Percentiles rank a stretch among this genome's conserved stretches.
phyloP scores from a whole-genome alignment of 1,140 invertebrate genomes.

The Pristionchus pacificus region DNA sequence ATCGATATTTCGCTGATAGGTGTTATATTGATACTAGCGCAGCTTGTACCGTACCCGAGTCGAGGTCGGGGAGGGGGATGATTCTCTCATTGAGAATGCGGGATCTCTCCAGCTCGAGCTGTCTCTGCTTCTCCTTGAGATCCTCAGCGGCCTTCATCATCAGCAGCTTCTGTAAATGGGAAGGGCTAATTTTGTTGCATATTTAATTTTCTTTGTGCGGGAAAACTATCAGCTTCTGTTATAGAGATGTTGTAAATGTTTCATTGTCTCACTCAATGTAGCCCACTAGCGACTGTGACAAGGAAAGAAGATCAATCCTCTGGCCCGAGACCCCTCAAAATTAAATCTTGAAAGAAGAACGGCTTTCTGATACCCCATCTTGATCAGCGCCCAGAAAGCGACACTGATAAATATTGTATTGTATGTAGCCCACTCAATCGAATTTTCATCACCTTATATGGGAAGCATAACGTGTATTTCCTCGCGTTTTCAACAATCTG shows the following conservation, averaged over 20 bases:
- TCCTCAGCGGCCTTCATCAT: slow-evolving; percentile 99
- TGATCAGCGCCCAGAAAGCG: no score
- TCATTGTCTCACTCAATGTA: no score
- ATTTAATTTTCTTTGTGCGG: not conserved
- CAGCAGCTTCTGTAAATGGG: slow-evolving; percentile 70
- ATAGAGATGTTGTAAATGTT: no score
- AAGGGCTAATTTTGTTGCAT: not conserved
- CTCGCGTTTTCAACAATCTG: not conserved
- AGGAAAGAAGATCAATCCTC: no score
- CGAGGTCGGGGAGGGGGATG: slow-evolving; percentile 40
- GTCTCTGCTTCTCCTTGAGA: slow-evolving; percentile 95
- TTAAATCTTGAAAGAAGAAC: no score
- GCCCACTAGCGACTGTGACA: no score
- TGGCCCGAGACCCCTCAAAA: no score
- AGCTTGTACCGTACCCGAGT: slow-evolving; percentile 4
- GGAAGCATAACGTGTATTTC: not conserved
- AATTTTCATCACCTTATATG: not conserved
- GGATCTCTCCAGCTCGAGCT: slow-evolving; percentile 92
- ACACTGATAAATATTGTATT: no score
- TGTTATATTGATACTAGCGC: no score
- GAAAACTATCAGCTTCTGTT: slow-evolving; percentile 62
- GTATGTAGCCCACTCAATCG: not conserved
- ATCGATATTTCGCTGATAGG: no score
- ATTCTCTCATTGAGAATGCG: slow-evolving; percentile 87
- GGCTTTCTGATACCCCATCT: no score